These are phyloP conservation scores for Atta colombica DNA, from an alignment of 1,140 invertebrate species.

Conservation along the genomic window DNA sequence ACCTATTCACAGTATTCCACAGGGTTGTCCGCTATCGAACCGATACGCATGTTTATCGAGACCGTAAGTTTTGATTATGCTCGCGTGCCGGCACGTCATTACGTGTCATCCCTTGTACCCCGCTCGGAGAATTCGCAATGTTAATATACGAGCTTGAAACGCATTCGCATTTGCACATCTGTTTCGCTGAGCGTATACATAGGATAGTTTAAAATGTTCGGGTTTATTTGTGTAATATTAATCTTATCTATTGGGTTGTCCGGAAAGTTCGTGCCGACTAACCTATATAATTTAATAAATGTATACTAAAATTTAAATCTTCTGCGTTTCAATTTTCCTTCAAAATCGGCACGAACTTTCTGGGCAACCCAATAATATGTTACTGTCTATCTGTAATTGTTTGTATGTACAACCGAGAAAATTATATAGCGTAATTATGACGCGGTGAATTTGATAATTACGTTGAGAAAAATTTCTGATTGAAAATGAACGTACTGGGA, in stretches of 20 bases:
- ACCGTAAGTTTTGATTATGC: slow-evolving; percentile 80
- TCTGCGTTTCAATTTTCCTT: no score
- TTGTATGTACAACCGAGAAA: not conserved
- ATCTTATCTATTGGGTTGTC: not conserved
- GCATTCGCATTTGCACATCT: not conserved
- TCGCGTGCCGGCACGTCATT: slow-evolving; percentile 72
- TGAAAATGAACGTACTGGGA: no score
- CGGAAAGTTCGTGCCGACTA: no score
- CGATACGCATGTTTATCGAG: slow-evolving; percentile 66
- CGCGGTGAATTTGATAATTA: not conserved
- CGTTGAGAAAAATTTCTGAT: no score
- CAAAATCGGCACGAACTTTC: no score
- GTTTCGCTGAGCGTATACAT: not conserved
- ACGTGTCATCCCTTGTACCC: slow-evolving; percentile 24
- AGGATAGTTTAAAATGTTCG: not conserved
- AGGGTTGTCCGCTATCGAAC: slow-evolving; percentile 41
- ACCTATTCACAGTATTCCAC: not conserved
- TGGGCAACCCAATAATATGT: no score
- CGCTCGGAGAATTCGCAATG: not conserved
- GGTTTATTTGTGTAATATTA: not conserved
- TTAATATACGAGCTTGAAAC: slow-evolving; percentile 22
- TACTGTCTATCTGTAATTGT: not conserved
- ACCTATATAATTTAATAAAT: no score
- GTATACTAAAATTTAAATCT: no score
- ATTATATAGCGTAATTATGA: not conserved